A percentile compares a stretch with the other conserved stretches of the same genome.
These are phyloP conservation scores for Oophaga pumilio DNA, from an alignment of 2,113 vertebrate species.

Conservation along the genomic window DNA sequence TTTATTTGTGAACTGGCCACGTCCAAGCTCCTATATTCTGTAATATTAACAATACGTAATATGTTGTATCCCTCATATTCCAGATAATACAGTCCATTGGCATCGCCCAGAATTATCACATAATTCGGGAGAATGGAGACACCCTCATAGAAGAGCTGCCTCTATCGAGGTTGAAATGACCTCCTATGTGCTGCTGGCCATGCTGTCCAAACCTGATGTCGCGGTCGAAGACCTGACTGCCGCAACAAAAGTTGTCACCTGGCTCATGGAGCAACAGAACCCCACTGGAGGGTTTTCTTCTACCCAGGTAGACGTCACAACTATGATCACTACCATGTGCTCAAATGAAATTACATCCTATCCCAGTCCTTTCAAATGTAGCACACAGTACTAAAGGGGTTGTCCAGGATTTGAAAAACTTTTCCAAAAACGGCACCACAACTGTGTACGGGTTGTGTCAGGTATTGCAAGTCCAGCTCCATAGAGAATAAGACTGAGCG, in stretches of 20 bases:
- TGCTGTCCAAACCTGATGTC: slow-evolving; percentile 68
- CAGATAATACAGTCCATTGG: slow-evolving; percentile 68
- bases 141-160: slow-evolving; percentile 59
- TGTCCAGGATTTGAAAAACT: too few relatives aligned
- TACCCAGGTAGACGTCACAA: slow-evolving; percentile 75
- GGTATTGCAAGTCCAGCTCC: background rate
- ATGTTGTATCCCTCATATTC: background rate
- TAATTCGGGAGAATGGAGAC: slow-evolving; percentile 50
- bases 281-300: slow-evolving; percentile 82
- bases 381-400: too few relatives aligned
- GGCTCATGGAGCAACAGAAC: slow-evolving; percentile 82
- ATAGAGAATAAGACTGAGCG: background rate
- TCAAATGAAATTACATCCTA: too few relatives aligned
- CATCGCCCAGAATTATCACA: slow-evolving; percentile 33
- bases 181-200: slow-evolving; percentile 76
- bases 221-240: slow-evolving; percentile 68
- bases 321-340: background rate
- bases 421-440: too few relatives aligned
- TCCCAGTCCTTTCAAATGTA: too few relatives aligned
- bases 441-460: too few relatives aligned
- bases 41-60: background rate
- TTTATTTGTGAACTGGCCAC: too few relatives aligned
- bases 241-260: slow-evolving; percentile 73
- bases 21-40: too few relatives aligned
- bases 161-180: slow-evolving; percentile 75